Evolutionary conservation across 2,797 vertebrate species (phyloP), one percentile per base, ranked within the genome.

Genomic region (Sebastes ruberrimus): DNA sequence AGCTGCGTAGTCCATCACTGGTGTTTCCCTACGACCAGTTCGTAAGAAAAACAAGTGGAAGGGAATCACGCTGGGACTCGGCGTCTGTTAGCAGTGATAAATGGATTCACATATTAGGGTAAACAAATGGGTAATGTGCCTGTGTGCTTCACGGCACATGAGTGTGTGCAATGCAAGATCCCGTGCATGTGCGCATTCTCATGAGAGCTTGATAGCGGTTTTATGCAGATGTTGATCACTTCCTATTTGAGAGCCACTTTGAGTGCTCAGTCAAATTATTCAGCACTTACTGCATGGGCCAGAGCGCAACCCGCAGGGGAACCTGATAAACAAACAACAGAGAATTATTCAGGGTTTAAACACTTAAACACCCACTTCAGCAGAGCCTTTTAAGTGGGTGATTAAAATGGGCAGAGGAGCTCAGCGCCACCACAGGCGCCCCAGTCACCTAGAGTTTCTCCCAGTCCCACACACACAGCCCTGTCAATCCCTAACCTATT

Each of bases 301-400:
- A 83, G 81, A 92, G 86, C 90, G 4, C 80, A 87, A 80, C 87
- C 88, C 93, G 23, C 86, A 73, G 85, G 90, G 92, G 84, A 81
- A 87, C 73, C 75, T 80, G 86, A 93, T 94, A 92, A 94, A 93
- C 92, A 93, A 94, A 93, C 90, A 92, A 88, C 81, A 82, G 85
- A 92, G 81, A 94, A 94, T 93, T 89, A 94, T 93, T 94, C 84
- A 89, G 90, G 92, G 82, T 92, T 93, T 93, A 94, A 94, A 93
- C 89, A 92, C 91, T 94, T 93, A 94, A 94, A 93, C 87, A 89
- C 85, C 90, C 91, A 92, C 93, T 94, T 93, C 85, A 93, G 85
- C 75, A 72, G 76, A 90, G 91, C 81, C 87, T 93, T 93, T 92
- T 91, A 93, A 92, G 93, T 93, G 90, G 85, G 77, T 93, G 90